These are phyloP conservation scores for Catharus bicknelli DNA, from an alignment of 2,113 vertebrate species.

Conservation along the genomic window DNA sequence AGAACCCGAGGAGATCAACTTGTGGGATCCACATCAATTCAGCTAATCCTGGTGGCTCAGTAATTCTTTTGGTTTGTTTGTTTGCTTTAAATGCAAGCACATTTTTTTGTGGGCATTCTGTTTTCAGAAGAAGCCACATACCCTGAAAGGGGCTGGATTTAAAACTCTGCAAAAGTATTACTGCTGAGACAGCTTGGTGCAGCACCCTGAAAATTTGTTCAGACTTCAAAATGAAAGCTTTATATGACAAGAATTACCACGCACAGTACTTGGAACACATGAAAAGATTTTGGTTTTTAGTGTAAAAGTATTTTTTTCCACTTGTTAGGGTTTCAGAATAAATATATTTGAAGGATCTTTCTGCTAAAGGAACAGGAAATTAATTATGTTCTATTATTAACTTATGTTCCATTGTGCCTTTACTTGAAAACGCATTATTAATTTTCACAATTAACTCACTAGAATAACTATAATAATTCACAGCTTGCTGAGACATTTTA, in stretches of 20 bases:
- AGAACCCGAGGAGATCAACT: not conserved
- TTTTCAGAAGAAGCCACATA: not conserved
- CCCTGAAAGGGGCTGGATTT: not conserved
- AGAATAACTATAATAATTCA: not conserved
- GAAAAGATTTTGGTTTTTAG: not conserved
- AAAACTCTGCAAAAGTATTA: not conserved
- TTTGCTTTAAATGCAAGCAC: not conserved
- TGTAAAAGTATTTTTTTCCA: not conserved
- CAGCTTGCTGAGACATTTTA: not conserved
- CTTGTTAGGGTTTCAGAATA: not conserved
- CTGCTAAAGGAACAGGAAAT: not conserved
- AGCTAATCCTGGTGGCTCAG: not conserved
- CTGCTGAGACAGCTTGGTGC: not conserved
- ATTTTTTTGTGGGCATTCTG: not conserved
- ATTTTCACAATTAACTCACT: not conserved
- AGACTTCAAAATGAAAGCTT: not conserved
- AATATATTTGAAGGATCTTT: not conserved
- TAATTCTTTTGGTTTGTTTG: not conserved
- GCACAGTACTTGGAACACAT: not conserved
- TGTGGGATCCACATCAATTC: not conserved
- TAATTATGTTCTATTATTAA: not conserved
- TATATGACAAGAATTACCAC: not conserved
- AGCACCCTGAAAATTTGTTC: not conserved
- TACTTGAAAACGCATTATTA: not conserved
- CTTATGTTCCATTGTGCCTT: not conserved